Base-by-base conservation (phyloP, 2,113 vertebrate species). In the Dipodomys spectabilis region DNA sequence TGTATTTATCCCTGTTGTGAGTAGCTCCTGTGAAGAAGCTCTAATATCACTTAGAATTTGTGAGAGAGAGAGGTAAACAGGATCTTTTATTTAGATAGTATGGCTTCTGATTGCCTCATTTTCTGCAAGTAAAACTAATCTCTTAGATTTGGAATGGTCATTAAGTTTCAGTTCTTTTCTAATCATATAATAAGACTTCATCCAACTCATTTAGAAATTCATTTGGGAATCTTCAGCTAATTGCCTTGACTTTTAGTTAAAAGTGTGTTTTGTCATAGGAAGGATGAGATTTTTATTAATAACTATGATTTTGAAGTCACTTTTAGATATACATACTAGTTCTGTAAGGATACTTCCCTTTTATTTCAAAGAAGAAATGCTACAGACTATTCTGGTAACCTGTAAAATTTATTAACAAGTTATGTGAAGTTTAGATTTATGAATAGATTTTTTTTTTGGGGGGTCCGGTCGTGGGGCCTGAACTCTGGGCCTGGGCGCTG, bases 221-320 rank as follows among this genome's bases (percentile, higher is more conserved):
- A 93, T n/a, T 92, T 88, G 60, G 68, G 60, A 93, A 90, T 22
- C 39, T 90, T 87, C 82, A 86, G 75, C 68, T 89, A 90, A 82
- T 79, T 91, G 72, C 68, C 44, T 90, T 85, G 39, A 75, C n/a
- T 84, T 0, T 91, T 95, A 67, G 60, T 80, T 89, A 67, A 57
- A 96, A 88, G 45, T 53, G 32, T 92, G 4, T 90, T 72, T 79
- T 93, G 85, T 88, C 25, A 68, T 53, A 35, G 57, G 57, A 72
- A 94, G 32, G 32, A 35, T 93, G 6, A 84, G 39, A 53, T 60
- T 18, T 89, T 93, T 83, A 71, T 91, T 86, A 60, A 18, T 57
- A 22, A 74, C 69, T 80, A 75, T 57, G 30, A 88, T 77, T 88
- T 93, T 77, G 19, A 93, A 90, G n/a, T 94, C 60, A 62, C 62